Conservation (phyloP, 1,140 invertebrate genomes). For the Sycophila sp. region DNA sequence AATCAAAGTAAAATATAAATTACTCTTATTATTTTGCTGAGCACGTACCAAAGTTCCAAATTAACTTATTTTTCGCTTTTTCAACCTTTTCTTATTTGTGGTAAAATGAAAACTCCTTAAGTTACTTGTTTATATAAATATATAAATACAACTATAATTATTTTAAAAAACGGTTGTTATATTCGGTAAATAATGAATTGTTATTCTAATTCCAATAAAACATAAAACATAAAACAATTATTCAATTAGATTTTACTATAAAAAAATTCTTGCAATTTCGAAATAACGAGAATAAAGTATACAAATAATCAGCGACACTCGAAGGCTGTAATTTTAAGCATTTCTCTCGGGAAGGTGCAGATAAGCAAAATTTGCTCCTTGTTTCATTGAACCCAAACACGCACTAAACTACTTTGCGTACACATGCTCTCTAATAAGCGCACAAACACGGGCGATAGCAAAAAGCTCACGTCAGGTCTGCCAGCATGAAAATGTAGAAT, state of each 20-base stretch:
- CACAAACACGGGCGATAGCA: conserved; percentile 1
- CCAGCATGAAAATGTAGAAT: conserved; percentile 1
- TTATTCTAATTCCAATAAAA: too few species aligned
- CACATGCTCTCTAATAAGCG: conserved; percentile 1
- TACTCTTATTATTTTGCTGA: neutral
- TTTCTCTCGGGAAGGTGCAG: neutral
- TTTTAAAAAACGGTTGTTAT: too few species aligned
- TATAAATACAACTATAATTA: too few species aligned
- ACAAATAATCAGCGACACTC: too few species aligned
- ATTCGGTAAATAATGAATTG: too few species aligned
- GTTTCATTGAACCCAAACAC: neutral
- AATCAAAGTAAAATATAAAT: conserved; percentile 16
- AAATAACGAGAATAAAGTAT: too few species aligned
- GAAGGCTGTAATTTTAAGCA: neutral
- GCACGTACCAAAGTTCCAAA: neutral
- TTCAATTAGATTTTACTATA: too few species aligned
- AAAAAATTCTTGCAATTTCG: too few species aligned
- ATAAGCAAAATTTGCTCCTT: neutral
- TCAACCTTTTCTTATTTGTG: too few species aligned
- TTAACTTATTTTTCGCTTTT: neutral
- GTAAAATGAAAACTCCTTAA: too few species aligned
- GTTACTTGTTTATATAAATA: too few species aligned
- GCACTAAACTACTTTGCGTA: conserved; percentile 14
- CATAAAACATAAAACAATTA: too few species aligned
- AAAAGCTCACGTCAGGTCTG: neutral